Evolutionary conservation across 2,113 vertebrate species (phyloP), one percentile per base, ranked within the genome.

Genomic region (Nanorana parkeri): DNA sequence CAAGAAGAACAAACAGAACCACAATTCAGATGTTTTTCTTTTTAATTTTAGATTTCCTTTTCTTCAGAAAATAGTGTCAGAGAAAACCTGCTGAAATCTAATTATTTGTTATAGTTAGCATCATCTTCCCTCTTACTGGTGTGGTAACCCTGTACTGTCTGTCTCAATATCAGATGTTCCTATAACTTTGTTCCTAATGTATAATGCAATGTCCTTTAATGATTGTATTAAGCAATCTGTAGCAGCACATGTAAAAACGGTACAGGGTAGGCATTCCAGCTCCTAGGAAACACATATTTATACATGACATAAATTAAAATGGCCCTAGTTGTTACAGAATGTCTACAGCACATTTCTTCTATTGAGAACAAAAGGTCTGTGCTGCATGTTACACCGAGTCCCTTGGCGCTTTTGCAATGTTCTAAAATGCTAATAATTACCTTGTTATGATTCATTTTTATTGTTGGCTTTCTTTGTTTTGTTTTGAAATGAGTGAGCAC

Each of bases 371-470:
- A 81, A 81, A 75, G 69, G 69, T 81, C 71, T 69, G 52, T 55
- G 63, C 63, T 55, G 26, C 28, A 21, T 20, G 26, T 75, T 81
- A 54, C 29, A 29, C 52, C 4, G 19, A 81, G n/a, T 81, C 51
- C 69, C 80, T 67, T 81, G 68, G 60, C 52, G 36, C 56, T 52
- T 64, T 81, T 32, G 58, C 68, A 69, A 47, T 80, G 78, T 72
- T 54, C 68, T 20, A 32, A 61, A 52, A 75, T 75, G 51, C 71
- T 81, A 74, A 75, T 75, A 74, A 81, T 81, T 65, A 32, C 80
- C 69, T 67, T 74, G 69, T 74, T 75, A 81, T 81, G 80, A 63
- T 81, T 81, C 68, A 73, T 81, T 64, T 64, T 73, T 81, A 81
- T 73, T 81, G 68, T 64, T 73, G 26, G 23, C n/a, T 72, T 55